phyloP scores from a whole-genome alignment of 2,888 invertebrate genomes.

The Scaptomyza polygonia region DNA sequence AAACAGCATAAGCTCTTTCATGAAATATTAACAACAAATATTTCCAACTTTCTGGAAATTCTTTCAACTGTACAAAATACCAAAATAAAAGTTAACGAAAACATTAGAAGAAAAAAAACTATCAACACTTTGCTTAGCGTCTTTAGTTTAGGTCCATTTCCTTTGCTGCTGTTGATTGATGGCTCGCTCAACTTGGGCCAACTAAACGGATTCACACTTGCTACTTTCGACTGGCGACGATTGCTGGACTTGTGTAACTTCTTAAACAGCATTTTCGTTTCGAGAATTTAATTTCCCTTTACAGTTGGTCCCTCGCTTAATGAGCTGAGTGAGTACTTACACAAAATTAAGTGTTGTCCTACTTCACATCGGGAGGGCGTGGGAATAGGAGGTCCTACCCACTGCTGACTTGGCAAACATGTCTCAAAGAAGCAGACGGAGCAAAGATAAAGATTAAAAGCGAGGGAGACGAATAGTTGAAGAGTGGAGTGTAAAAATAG shows the following conservation, averaged over 20 bases:
- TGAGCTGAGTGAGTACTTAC: conserved; percentile 81
- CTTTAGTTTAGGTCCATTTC: conserved; percentile 17
- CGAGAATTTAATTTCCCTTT: conserved; percentile 52
- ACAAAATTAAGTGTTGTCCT: conserved; percentile 80
- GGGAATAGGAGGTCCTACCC: conserved; percentile 2
- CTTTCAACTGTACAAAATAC: neutral
- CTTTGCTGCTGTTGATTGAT: conserved; percentile 63
- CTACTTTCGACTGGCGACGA: neutral
- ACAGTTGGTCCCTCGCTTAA: conserved; percentile 58
- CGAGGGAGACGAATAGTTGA: neutral
- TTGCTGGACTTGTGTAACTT: neutral
- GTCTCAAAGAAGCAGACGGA: conserved; percentile 52
- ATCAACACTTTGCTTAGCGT: neutral
- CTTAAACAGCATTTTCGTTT: conserved; percentile 21
- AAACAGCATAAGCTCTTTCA: too few species aligned
- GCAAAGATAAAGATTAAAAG: conserved; percentile 25
- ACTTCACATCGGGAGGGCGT: conserved; percentile 56
- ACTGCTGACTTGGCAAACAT: conserved; percentile 76
- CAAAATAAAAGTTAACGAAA: neutral
- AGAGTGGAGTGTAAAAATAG: conserved; percentile 8
- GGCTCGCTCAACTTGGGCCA: conserved; percentile 59
- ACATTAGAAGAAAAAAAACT: neutral
- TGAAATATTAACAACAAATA: too few species aligned
- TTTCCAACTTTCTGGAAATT: too few species aligned
- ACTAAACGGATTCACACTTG: conserved; percentile 54